Conservation (phyloP, 2,888 invertebrate species). For the Drosophila pullipes region DNA sequence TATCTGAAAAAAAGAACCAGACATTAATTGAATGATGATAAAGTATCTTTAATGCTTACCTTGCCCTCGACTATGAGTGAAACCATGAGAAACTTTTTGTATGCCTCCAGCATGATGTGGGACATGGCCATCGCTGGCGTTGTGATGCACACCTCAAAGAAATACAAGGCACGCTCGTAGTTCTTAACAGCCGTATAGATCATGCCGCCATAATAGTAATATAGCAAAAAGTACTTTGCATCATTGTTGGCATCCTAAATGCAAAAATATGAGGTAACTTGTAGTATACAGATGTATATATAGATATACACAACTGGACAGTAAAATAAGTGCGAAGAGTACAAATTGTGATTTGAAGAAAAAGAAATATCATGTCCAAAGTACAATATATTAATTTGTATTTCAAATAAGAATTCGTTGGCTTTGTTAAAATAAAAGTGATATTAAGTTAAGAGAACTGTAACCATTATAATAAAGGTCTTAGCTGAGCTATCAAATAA, state of each 20-base stretch:
- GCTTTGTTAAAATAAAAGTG: not conserved
- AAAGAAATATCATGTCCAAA: not conserved
- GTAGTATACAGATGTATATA: not conserved
- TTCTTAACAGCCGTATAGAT: constrained; percentile 97
- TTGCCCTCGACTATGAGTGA: constrained; percentile 96
- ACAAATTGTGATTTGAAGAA: not conserved
- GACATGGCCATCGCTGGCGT: constrained; percentile 98
- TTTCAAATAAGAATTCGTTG: not conserved
- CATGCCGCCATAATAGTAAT: constrained; percentile 99
- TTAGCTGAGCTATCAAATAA: not conserved
- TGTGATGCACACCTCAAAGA: constrained; percentile 97
- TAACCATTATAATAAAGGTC: not conserved
- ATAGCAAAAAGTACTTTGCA: constrained; percentile 92
- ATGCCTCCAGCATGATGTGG: constrained; percentile 98
- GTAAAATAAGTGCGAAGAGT: not conserved
- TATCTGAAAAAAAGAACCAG: constrained; percentile 83
- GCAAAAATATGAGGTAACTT: not conserved
- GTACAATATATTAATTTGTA: not conserved
- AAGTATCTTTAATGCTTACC: constrained; percentile 85
- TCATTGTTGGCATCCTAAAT: constrained; percentile 88
- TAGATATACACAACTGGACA: not conserved
- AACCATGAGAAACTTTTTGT: constrained; percentile 97
- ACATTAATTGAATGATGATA: not conserved
- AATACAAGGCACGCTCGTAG: constrained; percentile 96
- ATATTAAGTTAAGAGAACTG: not conserved